Conservation (phyloP, 2,888 invertebrate genomes). For the Trachelus stipa region DNA sequence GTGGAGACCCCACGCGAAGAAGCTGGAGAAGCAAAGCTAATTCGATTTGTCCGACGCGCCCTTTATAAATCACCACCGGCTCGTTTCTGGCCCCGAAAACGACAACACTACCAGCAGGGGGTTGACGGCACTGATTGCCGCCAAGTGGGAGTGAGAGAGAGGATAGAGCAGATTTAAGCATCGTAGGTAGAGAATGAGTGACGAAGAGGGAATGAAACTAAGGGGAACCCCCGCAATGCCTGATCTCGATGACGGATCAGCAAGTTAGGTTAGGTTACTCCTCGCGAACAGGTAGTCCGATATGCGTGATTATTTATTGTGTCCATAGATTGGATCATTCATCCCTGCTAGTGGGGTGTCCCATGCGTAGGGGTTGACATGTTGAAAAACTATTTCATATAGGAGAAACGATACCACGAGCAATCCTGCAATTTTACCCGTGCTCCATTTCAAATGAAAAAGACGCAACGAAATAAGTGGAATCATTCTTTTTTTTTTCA, state of each 20-base stretch:
- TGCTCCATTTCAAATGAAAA: neutral
- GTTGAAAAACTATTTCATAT: neutral
- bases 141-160: constrained; percentile 1
- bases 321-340: constrained; percentile 56
- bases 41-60: constrained; percentile 32
- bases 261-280: constrained; percentile 39
- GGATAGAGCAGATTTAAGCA: too few species aligned
- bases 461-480: too few species aligned
- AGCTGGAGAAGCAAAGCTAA: constrained; percentile 35
- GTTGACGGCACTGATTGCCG: constrained; percentile 38
- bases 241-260: constrained; percentile 46
- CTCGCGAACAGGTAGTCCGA: constrained; percentile 38
- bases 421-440: neutral
- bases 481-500: too few species aligned
- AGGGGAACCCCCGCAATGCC: constrained; percentile 24
- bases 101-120: constrained; percentile 46
- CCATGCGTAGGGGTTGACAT: neutral
- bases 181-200: constrained; percentile 26
- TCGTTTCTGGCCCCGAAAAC: constrained; percentile 33
- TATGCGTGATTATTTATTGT: constrained; percentile 55
- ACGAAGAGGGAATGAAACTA: constrained; percentile 12
- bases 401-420: neutral
- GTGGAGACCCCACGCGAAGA: constrained; percentile 28
- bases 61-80: neutral
- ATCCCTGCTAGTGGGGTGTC: constrained; percentile 39